These are phyloP conservation scores for Amphipyra berbera DNA, from an alignment of 2,888 invertebrate species.

Conservation along the genomic window DNA sequence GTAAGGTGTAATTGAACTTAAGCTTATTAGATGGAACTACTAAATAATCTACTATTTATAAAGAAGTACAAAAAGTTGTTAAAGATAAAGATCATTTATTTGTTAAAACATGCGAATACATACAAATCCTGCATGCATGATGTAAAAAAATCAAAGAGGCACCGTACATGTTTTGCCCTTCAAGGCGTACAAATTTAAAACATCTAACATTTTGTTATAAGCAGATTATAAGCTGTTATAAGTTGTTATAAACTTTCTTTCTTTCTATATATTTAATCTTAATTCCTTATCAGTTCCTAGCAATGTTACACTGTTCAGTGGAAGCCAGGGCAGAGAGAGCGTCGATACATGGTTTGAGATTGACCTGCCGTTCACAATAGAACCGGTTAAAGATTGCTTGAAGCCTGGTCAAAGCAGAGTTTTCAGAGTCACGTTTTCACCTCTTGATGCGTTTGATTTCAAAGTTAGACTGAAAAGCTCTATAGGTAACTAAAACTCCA, in stretches of 20 bases:
- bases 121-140: no score
- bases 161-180: no score
- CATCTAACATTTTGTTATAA: no score
- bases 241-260: no score
- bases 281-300: slow-evolving; percentile 66
- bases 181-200: no score
- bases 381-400: slow-evolving; percentile 83
- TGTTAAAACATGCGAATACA: no score
- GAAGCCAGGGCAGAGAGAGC: slow-evolving; percentile 73
- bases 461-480: slow-evolving; percentile 78
- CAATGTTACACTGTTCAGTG: slow-evolving; percentile 81
- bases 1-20: slow-evolving; percentile 12
- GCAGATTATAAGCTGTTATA: no score
- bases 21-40: background rate
- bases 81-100: no score
- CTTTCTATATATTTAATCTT: background rate
- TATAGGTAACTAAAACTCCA: slow-evolving; percentile 71
- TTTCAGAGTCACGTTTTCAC: slow-evolving; percentile 89
- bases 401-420: slow-evolving; percentile 76
- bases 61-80: no score
- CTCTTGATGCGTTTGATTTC: slow-evolving; percentile 88
- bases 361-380: slow-evolving; percentile 87
- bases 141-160: no score
- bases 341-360: slow-evolving; percentile 85
- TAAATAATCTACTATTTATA: no score